A percentile compares a stretch with the other conserved stretches of the same genome.
Evolutionary conservation across 2,888 invertebrate species (phyloP).

Genomic region (Apotomis betuletana): DNA sequence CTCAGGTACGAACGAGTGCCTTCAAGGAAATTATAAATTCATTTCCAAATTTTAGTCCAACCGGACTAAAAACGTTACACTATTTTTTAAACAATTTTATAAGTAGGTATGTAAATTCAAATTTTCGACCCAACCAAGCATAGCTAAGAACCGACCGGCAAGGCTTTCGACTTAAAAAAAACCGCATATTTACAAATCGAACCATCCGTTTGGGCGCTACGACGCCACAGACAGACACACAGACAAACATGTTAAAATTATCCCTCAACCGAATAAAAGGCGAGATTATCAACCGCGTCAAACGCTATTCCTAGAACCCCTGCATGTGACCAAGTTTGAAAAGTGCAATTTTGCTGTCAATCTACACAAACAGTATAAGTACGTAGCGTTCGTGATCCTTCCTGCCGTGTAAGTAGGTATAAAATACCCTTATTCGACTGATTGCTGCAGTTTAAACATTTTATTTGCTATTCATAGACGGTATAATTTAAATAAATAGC

Average conservation of each 20-base stretch:
- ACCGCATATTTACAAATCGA: too few relatives aligned
- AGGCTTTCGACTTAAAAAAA: too few relatives aligned
- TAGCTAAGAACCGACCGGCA: too few relatives aligned
- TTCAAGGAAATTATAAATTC: too few relatives aligned
- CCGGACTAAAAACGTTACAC: too few relatives aligned
- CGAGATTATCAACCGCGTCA: background rate
- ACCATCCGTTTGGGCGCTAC: too few relatives aligned
- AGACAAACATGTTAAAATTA: background rate
- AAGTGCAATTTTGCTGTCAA: conserved; percentile 56
- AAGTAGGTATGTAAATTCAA: too few relatives aligned
- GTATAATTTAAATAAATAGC: conserved; percentile 54
- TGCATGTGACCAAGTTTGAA: conserved; percentile 31
- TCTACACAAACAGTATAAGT: conserved; percentile 29
- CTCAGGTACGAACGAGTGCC: too few relatives aligned
- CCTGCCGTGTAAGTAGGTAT: conserved; percentile 19
- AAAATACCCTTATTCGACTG: conserved; percentile 24
- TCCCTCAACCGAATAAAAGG: background rate
- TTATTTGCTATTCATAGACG: conserved; percentile 40
- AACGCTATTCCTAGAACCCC: conserved; percentile 24
- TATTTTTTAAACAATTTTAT: too few relatives aligned
- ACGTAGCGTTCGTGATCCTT: conserved; percentile 21
- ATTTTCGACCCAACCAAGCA: too few relatives aligned
- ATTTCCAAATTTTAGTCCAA: too few relatives aligned
- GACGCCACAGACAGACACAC: too few relatives aligned
- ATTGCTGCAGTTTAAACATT: conserved; percentile 21